Evolutionary conservation across 92 coral and sea anemone species (phyloP).

Genomic region (Palythoa grandis): DNA sequence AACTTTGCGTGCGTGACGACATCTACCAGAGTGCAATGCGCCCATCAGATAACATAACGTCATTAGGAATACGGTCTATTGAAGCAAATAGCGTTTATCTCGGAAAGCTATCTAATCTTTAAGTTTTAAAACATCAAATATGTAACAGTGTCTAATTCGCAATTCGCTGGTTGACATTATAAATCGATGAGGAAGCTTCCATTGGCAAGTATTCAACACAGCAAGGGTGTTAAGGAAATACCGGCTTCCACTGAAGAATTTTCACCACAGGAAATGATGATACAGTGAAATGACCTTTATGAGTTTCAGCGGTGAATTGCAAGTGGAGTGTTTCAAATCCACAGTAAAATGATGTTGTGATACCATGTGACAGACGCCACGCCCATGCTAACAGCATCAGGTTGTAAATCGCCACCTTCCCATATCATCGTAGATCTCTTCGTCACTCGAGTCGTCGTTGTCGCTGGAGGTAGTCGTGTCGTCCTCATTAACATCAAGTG

Average conservation of each 20-base stretch:
- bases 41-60: too few relatives aligned
- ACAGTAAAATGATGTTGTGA: not conserved
- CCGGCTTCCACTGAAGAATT: not conserved
- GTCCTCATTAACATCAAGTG: constrained; percentile 61
- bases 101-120: too few relatives aligned
- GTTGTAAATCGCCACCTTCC: not conserved
- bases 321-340: not conserved
- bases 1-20: too few relatives aligned
- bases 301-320: not conserved
- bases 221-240: not conserved
- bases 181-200: not conserved
- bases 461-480: constrained; percentile 70
- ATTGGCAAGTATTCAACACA: too few relatives aligned
- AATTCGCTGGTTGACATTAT: too few relatives aligned
- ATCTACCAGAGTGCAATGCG: too few relatives aligned
- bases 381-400: not conserved
- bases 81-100: too few relatives aligned
- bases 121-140: too few relatives aligned
- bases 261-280: not conserved
- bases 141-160: too few relatives aligned
- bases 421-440: constrained; percentile 46
- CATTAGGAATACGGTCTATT: too few relatives aligned
- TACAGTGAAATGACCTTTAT: not conserved
- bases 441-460: constrained; percentile 68
- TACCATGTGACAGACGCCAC: too few relatives aligned